phyloP scores from a whole-genome alignment of 1,140 invertebrate species.

The Drosophila biarmipes region DNA sequence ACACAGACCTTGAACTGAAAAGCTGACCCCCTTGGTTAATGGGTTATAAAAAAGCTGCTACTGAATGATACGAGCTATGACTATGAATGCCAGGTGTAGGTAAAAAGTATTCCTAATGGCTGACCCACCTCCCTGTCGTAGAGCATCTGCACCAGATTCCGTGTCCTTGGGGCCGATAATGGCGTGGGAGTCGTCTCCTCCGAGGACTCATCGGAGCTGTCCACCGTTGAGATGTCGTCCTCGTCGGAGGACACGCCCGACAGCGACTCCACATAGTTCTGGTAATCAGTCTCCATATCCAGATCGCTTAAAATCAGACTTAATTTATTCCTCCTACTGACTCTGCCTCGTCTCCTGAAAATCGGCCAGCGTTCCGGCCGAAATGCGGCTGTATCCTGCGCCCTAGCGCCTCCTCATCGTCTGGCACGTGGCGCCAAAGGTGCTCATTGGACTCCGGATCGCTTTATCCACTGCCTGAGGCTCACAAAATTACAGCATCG shows the following conservation, averaged over 20 bases:
- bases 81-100: no score
- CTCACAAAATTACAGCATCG: constrained; percentile 7
- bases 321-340: constrained; percentile 34
- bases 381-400: constrained; percentile 6
- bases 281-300: constrained; percentile 73
- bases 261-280: constrained; percentile 68
- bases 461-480: constrained; percentile 2
- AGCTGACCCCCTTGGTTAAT: background rate
- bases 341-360: constrained; percentile 13
- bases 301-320: constrained; percentile 64
- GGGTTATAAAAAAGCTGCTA: background rate
- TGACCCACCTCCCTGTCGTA: constrained; percentile 70
- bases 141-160: constrained; percentile 69
- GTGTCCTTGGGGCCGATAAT: constrained; percentile 39
- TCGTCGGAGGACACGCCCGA: constrained; percentile 77
- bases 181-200: constrained; percentile 52
- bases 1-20: constrained; percentile 12
- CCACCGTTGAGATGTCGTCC: constrained; percentile 70
- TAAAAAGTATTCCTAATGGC: background rate
- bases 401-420: constrained; percentile 25
- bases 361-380: constrained; percentile 7
- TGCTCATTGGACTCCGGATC: constrained; percentile 14
- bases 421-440: constrained; percentile 13
- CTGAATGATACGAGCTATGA: background rate
- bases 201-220: constrained; percentile 71